phyloP scores from a whole-genome alignment of 2,113 vertebrate genomes.

The Ranitomeya imitator region DNA sequence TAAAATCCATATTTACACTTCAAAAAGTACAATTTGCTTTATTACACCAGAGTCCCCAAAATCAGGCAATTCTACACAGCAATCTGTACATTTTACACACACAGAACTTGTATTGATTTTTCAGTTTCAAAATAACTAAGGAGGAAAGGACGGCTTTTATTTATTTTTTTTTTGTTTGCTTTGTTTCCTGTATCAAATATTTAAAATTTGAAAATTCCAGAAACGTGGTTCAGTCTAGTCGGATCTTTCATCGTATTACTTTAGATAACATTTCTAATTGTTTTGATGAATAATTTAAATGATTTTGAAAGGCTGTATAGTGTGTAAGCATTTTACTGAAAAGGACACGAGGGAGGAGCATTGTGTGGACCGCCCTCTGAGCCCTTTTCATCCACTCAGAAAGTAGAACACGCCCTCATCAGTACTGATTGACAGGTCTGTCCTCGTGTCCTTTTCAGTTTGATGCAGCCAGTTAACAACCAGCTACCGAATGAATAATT shows the following conservation, averaged over 20 bases:
- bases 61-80: conserved; percentile 61
- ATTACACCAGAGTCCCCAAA: conserved; percentile 64
- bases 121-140: not conserved
- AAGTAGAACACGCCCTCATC: too few relatives aligned
- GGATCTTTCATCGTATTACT: not conserved
- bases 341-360: not conserved
- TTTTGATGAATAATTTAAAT: not conserved
- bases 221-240: too few relatives aligned
- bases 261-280: not conserved
- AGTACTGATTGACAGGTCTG: not conserved
- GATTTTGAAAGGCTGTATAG: not conserved
- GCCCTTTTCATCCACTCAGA: too few relatives aligned
- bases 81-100: conserved; percentile 62
- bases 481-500: not conserved
- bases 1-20: conserved; percentile 79
- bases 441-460: not conserved
- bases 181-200: not conserved
- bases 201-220: not conserved
- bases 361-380: not conserved
- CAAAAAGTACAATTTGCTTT: conserved; percentile 67
- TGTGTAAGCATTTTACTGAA: not conserved
- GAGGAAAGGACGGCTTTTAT: not conserved
- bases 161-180: not conserved
- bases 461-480: not conserved
- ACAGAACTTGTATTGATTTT: conserved; percentile 21